Evolutionary conservation across 1,140 invertebrate species (phyloP).

Genomic region (Berghia stephanieae): DNA sequence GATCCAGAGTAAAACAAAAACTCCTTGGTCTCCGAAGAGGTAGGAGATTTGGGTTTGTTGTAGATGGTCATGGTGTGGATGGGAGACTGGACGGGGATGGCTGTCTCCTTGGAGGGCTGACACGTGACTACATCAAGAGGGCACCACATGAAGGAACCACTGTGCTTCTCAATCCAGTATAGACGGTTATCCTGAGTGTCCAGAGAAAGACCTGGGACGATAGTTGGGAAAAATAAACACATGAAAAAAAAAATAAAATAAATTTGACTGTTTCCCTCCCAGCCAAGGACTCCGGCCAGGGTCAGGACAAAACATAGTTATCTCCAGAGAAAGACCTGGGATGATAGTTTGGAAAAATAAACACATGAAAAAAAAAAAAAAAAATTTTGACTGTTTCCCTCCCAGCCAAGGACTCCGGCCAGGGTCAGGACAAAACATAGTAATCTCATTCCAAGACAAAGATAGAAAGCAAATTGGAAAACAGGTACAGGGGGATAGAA

Average conservation of each 20-base stretch:
- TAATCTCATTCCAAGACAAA: too few species aligned
- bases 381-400: too few species aligned
- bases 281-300: too few species aligned
- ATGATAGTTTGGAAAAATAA: constrained; percentile 17
- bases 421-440: too few species aligned
- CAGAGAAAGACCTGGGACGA: constrained; percentile 65
- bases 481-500: too few species aligned
- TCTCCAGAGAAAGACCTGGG: constrained; percentile 67
- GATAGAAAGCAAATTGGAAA: too few species aligned
- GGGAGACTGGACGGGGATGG: constrained; percentile 44
- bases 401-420: too few species aligned
- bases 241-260: background rate
- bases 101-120: constrained; percentile 54
- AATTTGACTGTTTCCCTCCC: too few species aligned
- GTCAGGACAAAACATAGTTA: too few species aligned
- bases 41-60: too few species aligned
- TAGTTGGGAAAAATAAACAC: constrained; percentile 5
- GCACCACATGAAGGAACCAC: constrained; percentile 73
- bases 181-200: constrained; percentile 59
- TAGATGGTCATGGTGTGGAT: constrained; percentile 74
- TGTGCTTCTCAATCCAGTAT: constrained; percentile 73
- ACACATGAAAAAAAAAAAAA: background rate
- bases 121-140: constrained; percentile 67
- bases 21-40: too few species aligned
- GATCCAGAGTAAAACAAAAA: too few species aligned